Evolutionary conservation across 2,113 vertebrate species (phyloP).

Genomic region (Brachyhypopomus occidentalis): DNA sequence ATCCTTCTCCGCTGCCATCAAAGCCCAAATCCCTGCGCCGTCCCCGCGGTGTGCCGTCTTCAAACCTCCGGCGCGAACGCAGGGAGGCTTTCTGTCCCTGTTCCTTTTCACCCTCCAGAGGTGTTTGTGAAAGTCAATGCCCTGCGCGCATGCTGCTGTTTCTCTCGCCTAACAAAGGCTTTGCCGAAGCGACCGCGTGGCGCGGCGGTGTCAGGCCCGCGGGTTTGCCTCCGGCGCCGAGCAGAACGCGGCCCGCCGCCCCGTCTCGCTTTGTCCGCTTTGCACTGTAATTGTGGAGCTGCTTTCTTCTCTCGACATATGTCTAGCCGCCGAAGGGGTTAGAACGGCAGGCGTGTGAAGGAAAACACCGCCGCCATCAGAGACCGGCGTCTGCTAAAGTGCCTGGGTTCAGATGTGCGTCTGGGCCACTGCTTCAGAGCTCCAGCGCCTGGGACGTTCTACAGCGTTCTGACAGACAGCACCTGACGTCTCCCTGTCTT

Average conservation of each 20-base stretch:
- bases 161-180: slow-evolving; percentile 42
- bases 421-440: background rate
- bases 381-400: background rate
- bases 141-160: slow-evolving; percentile 35
- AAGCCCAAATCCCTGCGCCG: slow-evolving; percentile 56
- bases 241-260: slow-evolving; percentile 50
- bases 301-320: slow-evolving; percentile 8
- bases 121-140: slow-evolving; percentile 36
- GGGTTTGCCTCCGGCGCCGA: slow-evolving; percentile 48
- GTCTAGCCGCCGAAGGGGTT: slow-evolving; percentile 21
- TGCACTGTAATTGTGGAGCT: slow-evolving; percentile 35
- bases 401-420: background rate
- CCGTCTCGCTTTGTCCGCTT: slow-evolving; percentile 35
- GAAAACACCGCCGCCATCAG: background rate
- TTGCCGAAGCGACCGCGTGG: slow-evolving; percentile 48
- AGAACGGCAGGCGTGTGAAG: slow-evolving; percentile 33
- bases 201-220: slow-evolving; percentile 23
- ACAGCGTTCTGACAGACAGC: slow-evolving; percentile 28
- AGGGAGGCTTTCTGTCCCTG: slow-evolving; percentile 13
- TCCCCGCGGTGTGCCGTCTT: slow-evolving; percentile 61
- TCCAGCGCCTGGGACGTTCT: background rate
- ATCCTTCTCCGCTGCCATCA: slow-evolving; percentile 68
- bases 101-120: slow-evolving; percentile 35
- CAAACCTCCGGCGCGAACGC: slow-evolving; percentile 51
- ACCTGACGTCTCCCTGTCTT: slow-evolving; percentile 13